These are phyloP conservation scores for Drosophila limbata DNA, from an alignment of 2,888 invertebrate genomes.

Conservation along the genomic window DNA sequence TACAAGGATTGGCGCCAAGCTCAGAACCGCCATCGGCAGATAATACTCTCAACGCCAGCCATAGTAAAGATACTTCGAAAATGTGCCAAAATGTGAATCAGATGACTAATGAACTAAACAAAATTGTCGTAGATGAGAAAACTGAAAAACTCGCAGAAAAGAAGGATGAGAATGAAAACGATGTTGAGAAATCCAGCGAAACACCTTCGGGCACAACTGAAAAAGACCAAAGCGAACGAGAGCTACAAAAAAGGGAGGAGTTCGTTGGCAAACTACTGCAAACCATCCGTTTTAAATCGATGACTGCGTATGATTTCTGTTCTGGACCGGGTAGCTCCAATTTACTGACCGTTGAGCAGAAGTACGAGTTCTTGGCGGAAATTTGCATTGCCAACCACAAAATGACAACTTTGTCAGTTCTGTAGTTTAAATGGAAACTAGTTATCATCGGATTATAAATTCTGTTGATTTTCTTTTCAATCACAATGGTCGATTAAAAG, in stretches of 20 bases:
- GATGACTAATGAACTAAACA: not conserved
- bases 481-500: not conserved
- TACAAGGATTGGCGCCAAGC: conserved; percentile 21
- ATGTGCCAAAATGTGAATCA: not conserved
- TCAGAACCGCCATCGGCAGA: not conserved
- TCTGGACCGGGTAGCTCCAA: conserved; percentile 54
- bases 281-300: conserved; percentile 39
- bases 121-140: not conserved
- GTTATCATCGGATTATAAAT: not conserved
- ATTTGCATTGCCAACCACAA: conserved; percentile 51
- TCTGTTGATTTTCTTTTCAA: not conserved
- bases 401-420: not conserved
- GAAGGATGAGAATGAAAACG: conserved; percentile 32
- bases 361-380: conserved; percentile 39
- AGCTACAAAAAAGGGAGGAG: conserved; percentile 13
- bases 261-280: conserved; percentile 38
- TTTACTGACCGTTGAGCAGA: conserved; percentile 38
- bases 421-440: no score
- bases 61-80: not conserved
- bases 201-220: not conserved
- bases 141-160: not conserved
- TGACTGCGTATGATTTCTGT: conserved; percentile 53
- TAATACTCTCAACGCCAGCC: not conserved
- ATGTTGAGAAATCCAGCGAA: not conserved
- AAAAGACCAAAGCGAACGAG: conserved; percentile 14